Conservation (phyloP, 2,888 invertebrate species). For the Tiliacea citrago region DNA sequence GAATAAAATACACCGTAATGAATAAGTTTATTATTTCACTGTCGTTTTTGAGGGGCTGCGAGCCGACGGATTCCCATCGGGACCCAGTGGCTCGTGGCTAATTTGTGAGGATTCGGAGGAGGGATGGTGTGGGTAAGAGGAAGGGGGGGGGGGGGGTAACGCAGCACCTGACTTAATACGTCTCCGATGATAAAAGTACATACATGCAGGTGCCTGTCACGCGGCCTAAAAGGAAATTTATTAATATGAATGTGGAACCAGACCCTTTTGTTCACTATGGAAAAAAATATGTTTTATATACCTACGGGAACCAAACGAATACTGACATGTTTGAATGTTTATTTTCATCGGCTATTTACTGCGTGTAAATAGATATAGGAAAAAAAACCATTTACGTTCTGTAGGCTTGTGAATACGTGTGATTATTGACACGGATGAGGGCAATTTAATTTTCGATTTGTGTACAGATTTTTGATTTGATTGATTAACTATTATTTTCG, state of each 20-base stretch:
- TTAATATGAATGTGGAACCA: conserved; percentile 51
- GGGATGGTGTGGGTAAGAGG: background rate
- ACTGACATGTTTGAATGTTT: conserved; percentile 44
- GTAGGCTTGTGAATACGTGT: conserved; percentile 28
- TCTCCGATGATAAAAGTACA: conserved; percentile 55
- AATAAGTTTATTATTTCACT: conserved; percentile 62
- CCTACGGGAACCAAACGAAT: conserved; percentile 36
- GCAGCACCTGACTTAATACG: conserved; percentile 60
- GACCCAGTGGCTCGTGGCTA: conserved; percentile 65
- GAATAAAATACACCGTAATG: conserved; percentile 51
- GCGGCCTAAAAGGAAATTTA: conserved; percentile 43
- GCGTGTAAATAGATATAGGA: conserved; percentile 34
- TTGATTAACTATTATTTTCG: conserved; percentile 4
- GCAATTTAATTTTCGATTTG: conserved; percentile 4
- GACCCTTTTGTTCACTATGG: conserved; percentile 45
- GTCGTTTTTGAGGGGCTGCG: conserved; percentile 46
- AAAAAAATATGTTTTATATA: conserved; percentile 24
- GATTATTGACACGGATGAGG: conserved; percentile 24
- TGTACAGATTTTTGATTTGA: conserved; percentile 9
- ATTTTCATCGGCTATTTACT: conserved; percentile 40
- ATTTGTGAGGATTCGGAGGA: conserved; percentile 60
- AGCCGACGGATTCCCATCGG: conserved; percentile 61
- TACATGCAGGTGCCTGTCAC: conserved; percentile 22
- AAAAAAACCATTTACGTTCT: conserved; percentile 23
- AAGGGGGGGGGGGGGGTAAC: background rate